These are phyloP conservation scores for Amphiura filiformis DNA, from an alignment of 35 echinoderm and acorn worm genomes.

Conservation along the genomic window DNA sequence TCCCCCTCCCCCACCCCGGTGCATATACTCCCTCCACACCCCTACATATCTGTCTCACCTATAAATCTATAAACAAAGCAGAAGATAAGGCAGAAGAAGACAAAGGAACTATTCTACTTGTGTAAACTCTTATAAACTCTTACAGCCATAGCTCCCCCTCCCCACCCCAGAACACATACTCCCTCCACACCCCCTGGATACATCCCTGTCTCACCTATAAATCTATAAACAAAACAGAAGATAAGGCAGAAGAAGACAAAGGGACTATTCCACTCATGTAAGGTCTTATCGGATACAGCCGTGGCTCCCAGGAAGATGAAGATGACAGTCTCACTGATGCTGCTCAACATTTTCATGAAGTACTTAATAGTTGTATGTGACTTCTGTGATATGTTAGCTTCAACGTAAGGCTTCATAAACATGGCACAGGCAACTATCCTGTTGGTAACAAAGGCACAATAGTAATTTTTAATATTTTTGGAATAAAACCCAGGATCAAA, in stretches of 20 bases:
- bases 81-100: too few relatives aligned
- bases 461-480: too few relatives aligned
- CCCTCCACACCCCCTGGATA: too few relatives aligned
- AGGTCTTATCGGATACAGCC: slow-evolving; percentile 28
- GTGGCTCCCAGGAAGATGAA: slow-evolving; percentile 86
- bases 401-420: slow-evolving; percentile 98
- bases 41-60: too few relatives aligned
- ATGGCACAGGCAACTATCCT: slow-evolving; percentile 94
- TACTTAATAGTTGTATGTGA: slow-evolving; percentile 99
- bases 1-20: too few relatives aligned
- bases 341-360: slow-evolving; percentile 94
- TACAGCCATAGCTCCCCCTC: too few relatives aligned
- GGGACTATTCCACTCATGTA: slow-evolving; percentile 72
- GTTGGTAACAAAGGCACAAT: not conserved
- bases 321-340: slow-evolving; percentile 95
- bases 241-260: slow-evolving; percentile 74
- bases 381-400: slow-evolving; percentile 91
- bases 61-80: too few relatives aligned
- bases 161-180: too few relatives aligned
- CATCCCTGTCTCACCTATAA: slow-evolving; percentile 91
- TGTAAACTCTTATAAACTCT: too few relatives aligned
- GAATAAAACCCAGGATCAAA: too few relatives aligned
- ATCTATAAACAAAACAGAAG: slow-evolving; percentile 76
- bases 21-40: too few relatives aligned
- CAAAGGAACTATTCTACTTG: too few relatives aligned